Evolutionary conservation across 2,888 invertebrate genomes (phyloP).

Genomic region (Calephelis perditalis): DNA sequence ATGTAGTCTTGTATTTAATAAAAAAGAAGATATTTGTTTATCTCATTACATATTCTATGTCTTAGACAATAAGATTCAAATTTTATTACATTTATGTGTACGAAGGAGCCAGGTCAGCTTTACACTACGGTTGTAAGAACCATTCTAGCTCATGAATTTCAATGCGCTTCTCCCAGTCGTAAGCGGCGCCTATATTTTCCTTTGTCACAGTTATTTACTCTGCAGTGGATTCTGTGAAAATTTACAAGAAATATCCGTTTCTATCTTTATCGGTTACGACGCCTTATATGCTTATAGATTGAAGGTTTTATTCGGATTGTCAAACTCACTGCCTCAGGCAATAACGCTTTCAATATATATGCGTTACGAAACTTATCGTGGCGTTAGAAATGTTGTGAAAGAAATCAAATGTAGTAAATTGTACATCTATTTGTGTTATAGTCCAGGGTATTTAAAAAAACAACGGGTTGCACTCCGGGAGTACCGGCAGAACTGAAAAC

Average conservation of each 20-base stretch:
- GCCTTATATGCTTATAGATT: slow-evolving; percentile 13
- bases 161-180: slow-evolving; percentile 23
- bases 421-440: no score
- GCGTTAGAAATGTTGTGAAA: no score
- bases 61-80: slow-evolving; percentile 18
- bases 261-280: slow-evolving; percentile 18
- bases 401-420: no score
- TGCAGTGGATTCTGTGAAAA: slow-evolving; percentile 21
- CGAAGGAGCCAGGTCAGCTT: slow-evolving; percentile 17
- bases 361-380: no score
- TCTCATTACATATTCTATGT: no score
- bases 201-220: slow-evolving; percentile 28
- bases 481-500: no score
- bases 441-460: no score
- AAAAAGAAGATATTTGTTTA: no score
- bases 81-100: slow-evolving; percentile 19
- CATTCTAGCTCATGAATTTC: slow-evolving; percentile 29
- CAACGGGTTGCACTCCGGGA: no score
- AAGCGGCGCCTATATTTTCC: slow-evolving; percentile 28
- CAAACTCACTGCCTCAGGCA: slow-evolving; percentile 25
- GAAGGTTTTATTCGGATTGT: slow-evolving; percentile 10
- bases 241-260: slow-evolving; percentile 21
- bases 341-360: slow-evolving; percentile 4
- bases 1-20: no score
- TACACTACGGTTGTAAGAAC: slow-evolving; percentile 17